Percentiles rank a stretch among this genome's conserved stretches.
Conservation (phyloP, 1,140 invertebrate genomes). For the Hydropsyche tenuis region DNA sequence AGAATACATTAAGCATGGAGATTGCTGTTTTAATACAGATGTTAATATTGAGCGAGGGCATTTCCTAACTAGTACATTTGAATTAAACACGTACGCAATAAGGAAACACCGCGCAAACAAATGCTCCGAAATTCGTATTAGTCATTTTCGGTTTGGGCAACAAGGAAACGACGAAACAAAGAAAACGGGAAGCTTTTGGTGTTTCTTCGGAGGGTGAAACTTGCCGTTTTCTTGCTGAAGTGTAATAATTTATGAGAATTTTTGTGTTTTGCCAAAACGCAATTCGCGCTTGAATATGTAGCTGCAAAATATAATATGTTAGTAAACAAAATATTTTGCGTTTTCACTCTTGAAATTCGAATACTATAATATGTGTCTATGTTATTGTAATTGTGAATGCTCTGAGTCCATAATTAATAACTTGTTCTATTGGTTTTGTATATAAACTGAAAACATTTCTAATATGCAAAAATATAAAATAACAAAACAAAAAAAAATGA, state of each 20-base stretch:
- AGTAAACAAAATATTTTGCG: neutral
- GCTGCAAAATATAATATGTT: neutral
- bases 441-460: no score
- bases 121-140: neutral
- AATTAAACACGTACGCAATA: neutral
- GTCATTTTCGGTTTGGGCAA: neutral
- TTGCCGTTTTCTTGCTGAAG: neutral
- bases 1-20: no score
- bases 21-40: no score
- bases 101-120: neutral
- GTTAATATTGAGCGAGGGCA: neutral
- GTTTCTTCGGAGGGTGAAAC: neutral
- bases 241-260: slow-evolving; percentile 2
- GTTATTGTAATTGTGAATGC: no score
- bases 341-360: no score
- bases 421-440: no score
- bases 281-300: neutral
- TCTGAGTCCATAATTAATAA: no score
- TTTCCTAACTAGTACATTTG: neutral
- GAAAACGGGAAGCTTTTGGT: slow-evolving; percentile 1
- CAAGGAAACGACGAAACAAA: neutral
- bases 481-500: no score
- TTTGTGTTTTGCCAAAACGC: neutral
- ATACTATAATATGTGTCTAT: no score
- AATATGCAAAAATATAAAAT: no score